These are phyloP conservation scores for Amphipoea oculea DNA, from an alignment of 2,888 invertebrate genomes.

Conservation along the genomic window DNA sequence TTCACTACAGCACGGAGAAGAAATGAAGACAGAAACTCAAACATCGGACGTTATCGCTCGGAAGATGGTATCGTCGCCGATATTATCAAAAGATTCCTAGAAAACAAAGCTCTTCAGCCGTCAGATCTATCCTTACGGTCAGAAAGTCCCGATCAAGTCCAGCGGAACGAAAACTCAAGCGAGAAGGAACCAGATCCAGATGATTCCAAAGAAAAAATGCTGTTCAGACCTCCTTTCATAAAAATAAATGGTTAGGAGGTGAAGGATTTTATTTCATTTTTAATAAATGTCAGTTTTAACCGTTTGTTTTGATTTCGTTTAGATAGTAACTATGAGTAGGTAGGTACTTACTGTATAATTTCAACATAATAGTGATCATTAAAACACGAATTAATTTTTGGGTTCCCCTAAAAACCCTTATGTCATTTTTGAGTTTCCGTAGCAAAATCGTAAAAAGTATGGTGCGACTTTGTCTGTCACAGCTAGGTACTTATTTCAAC, in stretches of 20 bases:
- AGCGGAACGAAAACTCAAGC: neutral
- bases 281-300: neutral
- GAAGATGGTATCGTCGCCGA: neutral
- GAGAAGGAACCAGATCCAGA: neutral
- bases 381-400: too few relatives aligned
- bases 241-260: neutral
- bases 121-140: neutral
- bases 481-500: neutral
- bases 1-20: conserved; percentile 3
- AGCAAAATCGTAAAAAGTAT: neutral
- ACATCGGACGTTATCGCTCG: neutral
- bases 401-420: neutral
- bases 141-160: neutral
- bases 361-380: too few relatives aligned
- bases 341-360: neutral
- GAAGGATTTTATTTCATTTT: neutral
- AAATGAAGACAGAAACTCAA: neutral
- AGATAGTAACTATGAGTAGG: neutral
- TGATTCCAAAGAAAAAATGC: conserved; percentile 7
- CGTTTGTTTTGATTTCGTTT: neutral
- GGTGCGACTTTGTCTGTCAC: neutral
- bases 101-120: neutral
- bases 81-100: neutral
- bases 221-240: conserved; percentile 2
- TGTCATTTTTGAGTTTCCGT: too few relatives aligned